These are phyloP conservation scores for Alouatta palliata DNA, from an alignment of 2,113 vertebrate genomes.

Conservation along the genomic window DNA sequence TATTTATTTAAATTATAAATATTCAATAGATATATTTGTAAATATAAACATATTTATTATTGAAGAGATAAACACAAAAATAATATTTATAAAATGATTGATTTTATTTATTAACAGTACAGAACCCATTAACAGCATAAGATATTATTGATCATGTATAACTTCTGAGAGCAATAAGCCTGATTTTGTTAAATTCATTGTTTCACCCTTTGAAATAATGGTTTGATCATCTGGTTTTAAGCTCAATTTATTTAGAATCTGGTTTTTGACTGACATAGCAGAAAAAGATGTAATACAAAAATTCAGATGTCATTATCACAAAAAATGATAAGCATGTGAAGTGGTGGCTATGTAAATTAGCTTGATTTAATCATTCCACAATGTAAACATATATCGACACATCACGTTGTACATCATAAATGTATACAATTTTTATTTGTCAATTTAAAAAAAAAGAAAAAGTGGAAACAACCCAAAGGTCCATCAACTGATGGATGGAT, in stretches of 20 bases:
- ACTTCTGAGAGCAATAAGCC: neutral
- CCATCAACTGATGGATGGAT: neutral
- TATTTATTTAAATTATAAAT: neutral
- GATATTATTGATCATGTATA: neutral
- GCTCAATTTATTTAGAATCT: neutral
- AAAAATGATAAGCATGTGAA: neutral
- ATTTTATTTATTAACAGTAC: neutral
- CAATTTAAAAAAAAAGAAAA: neutral
- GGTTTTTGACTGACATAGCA: neutral
- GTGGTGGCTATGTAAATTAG: neutral
- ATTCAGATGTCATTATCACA: neutral
- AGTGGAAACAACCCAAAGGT: neutral
- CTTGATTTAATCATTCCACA: neutral
- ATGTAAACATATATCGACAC: neutral
- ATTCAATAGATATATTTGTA: neutral
- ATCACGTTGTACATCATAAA: neutral
- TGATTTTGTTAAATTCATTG: neutral
- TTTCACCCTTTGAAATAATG: neutral
- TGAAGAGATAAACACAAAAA: neutral
- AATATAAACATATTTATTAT: neutral
- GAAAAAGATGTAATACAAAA: neutral
- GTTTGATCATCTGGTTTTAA: conserved; percentile 14
- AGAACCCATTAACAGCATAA: neutral
- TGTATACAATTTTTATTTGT: neutral
- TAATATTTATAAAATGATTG: neutral